Base-by-base conservation (phyloP, 1,140 invertebrate species). In the Onthophagus taurus region DNA sequence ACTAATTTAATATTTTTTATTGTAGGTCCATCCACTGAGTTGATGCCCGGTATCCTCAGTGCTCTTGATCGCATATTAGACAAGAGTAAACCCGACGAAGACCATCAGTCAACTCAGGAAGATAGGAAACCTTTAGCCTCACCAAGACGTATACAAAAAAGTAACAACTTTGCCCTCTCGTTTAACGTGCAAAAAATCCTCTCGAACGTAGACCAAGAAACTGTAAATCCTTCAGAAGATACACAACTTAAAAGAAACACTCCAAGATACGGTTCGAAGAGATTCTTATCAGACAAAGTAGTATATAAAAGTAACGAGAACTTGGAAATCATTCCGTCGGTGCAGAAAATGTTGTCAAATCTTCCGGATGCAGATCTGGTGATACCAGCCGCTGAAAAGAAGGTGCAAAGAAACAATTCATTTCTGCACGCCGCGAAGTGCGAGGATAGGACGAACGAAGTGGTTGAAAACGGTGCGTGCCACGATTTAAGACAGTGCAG, bases 131-230 rank as follows among this genome's bases (percentile, higher is more conserved):
- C 38, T 18, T 44, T 48, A 6, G 47, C 44, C 21, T 50, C 52
- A 1, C 49, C 54, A 3, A 58, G 55, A 49, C 45, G 52, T 18
- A 52, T 48, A 1, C 49, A 48, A 19, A 56, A 60, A 42, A 42
- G 57, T 2, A 58, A 55, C 30, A 56, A 67, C 16, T 75, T 74
- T 49, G 65, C 67, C 55, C 59, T 76, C 8, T 76, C 73, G 1
- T 71, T 72, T 6, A 72, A 72, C 51, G 74, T 76, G 3, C 73
- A 74, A 58, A 64, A 74, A 49, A 73, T 76, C 59, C 61, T 76
- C 38, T 70, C 69, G 2, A 67, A 72, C 55, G 70, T 61, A 57
- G 71, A 59, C 61, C 67, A 64, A 64, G 70, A 67, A 60, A 58
- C n/a, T n/a, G n/a, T n/a, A n/a, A n/a, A n/a, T n/a, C n/a, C n/a